Evolutionary conservation across 2,113 vertebrate species (phyloP).

Genomic region (human): DNA sequence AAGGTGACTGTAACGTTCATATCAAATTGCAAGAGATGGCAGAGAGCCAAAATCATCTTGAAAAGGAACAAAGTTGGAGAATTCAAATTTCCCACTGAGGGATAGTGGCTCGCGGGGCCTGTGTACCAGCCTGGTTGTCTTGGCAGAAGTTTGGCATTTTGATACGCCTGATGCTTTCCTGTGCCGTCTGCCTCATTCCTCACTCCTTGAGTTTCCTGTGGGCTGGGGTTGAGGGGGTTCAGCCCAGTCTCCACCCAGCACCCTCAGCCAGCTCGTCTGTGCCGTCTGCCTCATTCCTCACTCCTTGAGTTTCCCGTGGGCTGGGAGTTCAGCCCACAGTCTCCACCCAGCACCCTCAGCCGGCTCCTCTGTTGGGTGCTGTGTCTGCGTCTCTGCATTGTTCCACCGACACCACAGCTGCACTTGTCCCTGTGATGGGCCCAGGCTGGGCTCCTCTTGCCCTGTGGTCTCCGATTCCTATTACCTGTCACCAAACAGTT

Average conservation of each 20-base stretch:
- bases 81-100: not conserved
- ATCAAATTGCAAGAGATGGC: not conserved
- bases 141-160: not conserved
- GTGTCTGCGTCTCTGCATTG: fast-evolving
- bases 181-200: not conserved
- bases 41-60: not conserved
- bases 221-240: too few relatives aligned
- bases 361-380: too few relatives aligned
- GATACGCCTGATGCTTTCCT: not conserved
- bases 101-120: fast-evolving
- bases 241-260: not conserved
- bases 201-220: not conserved
- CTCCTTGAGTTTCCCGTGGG: too few relatives aligned
- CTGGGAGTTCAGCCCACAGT: not conserved
- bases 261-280: too few relatives aligned
- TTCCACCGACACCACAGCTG: not conserved
- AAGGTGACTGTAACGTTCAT: not conserved
- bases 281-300: too few relatives aligned
- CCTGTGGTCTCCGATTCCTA: not conserved
- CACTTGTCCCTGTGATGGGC: not conserved
- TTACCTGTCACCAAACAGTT: not conserved
- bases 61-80: not conserved
- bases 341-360: too few relatives aligned
- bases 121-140: not conserved
- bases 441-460: not conserved